Evolutionary conservation across 2,113 vertebrate species (phyloP).

Genomic region (Neogobius melanostomus): DNA sequence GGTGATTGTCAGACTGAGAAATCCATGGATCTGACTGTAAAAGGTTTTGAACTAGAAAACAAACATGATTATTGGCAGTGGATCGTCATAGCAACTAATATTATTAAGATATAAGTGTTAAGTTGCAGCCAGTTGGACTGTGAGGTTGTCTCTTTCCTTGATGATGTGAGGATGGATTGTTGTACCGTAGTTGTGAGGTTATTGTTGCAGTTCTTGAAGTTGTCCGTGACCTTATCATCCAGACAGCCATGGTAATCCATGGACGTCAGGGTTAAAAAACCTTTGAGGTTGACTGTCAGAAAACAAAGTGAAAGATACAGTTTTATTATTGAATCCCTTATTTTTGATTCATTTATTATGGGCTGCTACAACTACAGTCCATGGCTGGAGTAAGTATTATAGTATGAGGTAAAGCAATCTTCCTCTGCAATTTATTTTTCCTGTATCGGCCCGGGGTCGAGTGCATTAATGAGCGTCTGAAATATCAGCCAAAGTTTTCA

Average conservation of each 20-base stretch:
- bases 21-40: constrained; percentile 58
- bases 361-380: no score
- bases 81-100: neutral
- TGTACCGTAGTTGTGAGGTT: neutral
- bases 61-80: neutral
- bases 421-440: no score
- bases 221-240: neutral
- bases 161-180: neutral
- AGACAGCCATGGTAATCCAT: neutral
- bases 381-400: no score
- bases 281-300: neutral
- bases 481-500: no score
- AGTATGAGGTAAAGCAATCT: no score
- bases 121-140: neutral
- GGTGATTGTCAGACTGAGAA: constrained; percentile 36
- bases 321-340: neutral
- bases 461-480: no score
- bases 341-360: no score
- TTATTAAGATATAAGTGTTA: no score
- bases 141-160: neutral
- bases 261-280: neutral
- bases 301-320: neutral
- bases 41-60: constrained; percentile 42
- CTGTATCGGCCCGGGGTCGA: no score
- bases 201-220: neutral